These are phyloP conservation scores for Phyto melanocephala DNA, from an alignment of 2,888 invertebrate genomes.

Conservation along the genomic window DNA sequence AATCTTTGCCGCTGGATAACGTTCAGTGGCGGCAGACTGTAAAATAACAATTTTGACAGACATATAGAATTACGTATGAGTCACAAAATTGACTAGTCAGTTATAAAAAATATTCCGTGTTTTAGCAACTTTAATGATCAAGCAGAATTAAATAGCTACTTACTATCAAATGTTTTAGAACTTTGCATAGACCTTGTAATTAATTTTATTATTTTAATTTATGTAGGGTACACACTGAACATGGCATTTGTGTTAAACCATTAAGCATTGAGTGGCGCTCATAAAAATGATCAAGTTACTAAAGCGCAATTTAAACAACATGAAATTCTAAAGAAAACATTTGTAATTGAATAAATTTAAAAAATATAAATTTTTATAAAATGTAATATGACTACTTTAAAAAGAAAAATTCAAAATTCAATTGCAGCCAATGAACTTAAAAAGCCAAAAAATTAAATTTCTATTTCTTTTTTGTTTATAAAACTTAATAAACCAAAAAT, in stretches of 20 bases:
- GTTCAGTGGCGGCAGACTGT: too few relatives aligned
- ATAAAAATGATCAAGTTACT: slow-evolving; percentile 32
- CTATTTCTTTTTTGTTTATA: background rate
- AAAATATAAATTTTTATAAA: background rate
- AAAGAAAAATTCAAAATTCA: background rate
- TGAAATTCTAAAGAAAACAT: slow-evolving; percentile 34
- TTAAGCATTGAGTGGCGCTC: slow-evolving; percentile 35
- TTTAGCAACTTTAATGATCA: too few relatives aligned
- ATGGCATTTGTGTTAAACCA: background rate
- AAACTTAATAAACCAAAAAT: background rate
- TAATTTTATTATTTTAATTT: background rate
- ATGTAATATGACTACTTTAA: background rate
- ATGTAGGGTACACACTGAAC: background rate
- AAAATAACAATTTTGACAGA: too few relatives aligned
- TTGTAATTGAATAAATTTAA: slow-evolving; percentile 27
- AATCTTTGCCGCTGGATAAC: too few relatives aligned
- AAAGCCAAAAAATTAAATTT: background rate
- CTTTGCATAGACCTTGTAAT: too few relatives aligned
- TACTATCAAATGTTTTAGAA: too few relatives aligned
- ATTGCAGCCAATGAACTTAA: slow-evolving; percentile 28
- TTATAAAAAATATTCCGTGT: too few relatives aligned
- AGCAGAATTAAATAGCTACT: too few relatives aligned
- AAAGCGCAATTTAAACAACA: slow-evolving; percentile 21
- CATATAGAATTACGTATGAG: too few relatives aligned
- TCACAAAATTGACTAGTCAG: too few relatives aligned